Base-by-base conservation (phyloP, 2,113 vertebrate species). In the sheep (Ovis aries) region DNA sequence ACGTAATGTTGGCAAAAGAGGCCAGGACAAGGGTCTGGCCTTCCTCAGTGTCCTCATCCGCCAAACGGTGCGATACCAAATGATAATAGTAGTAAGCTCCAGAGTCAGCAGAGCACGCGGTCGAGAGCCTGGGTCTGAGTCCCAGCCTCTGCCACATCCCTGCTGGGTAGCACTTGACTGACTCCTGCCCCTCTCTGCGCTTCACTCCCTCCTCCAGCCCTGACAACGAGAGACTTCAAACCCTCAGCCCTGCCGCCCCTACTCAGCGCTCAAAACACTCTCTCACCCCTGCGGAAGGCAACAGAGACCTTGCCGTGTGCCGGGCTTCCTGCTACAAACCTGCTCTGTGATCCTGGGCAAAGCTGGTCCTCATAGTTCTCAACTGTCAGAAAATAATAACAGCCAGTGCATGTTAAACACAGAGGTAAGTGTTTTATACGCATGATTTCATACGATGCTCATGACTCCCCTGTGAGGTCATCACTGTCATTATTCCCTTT, bases 231-330 rank as follows among this genome's bases (percentile, higher is more conserved):
- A n/a, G 48, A 15, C 82, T 40, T 12, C 9, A 62, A 78, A 25
- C 57, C 19, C 67, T 10, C 23, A 6, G 45, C 31, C 16, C 13
- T 45, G 62, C 13, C 0, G 1, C 83, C 55, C 36, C 11, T 19
- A 85, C 74, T 43, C 93, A 29, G 4, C 0, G 14, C 33, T 10
- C 15, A 3, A 3, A 1, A 5, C 10, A 0, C 1, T 0, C 57
- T 80, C 29, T 55, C 48, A 6, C 23, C 48, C 14, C 25, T 29
- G 0, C 0, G 6, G 86, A 15, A 33, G 60, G 62, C 3, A 13
- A 29, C 0, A 11, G 94, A 14, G 55, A 2, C 19, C 87, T 59
- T 12, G 0, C 25, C 13, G 12, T 0, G n/a, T 0, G 48, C 59
- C 64, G n/a, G 60, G 25, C 62, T n/a, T 23, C 7, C 21, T 6